Evolutionary conservation across 2,797 vertebrate genomes (phyloP), one percentile per base, ranked within the genome.

Genomic region (Gambelia wislizenii): DNA sequence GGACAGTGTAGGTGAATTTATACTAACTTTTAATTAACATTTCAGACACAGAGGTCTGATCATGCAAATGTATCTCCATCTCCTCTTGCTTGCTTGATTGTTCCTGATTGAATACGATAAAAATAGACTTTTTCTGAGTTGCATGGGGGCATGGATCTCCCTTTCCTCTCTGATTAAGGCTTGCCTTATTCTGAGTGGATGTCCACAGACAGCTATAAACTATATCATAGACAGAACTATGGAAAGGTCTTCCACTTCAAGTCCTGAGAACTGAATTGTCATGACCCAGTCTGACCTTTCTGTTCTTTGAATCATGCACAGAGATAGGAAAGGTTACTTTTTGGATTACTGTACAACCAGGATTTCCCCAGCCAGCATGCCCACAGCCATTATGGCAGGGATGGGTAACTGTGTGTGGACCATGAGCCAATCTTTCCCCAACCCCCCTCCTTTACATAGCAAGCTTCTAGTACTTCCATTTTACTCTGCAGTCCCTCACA

Each of bases 21-120:
- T 94, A 95, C 94, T 90, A 93, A 96, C 95, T 96, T 96, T 93
- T 96, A 96, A 95, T 96, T 96, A 96, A 96, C 94, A 90, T 95
- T 94, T 95, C 89, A 95, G 96, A 95, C 95, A 92, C 88, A 95
- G 96, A 96, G 95, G 93, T 89, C 61, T 91, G 96, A 94, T 95
- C 95, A 91, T 92, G 92, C 91, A 93, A 96, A 96, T 94, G 94
- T 91, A 92, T 92, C 93, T 93, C 93, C 90, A 83, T 95, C 94
- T 93, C 94, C 92, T 93, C 93, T 95, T 90, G 82, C 77, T 90
- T 1, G 93, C 91, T 95, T 96, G 96, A 96, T 95, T 95, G 96
- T 95, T 96, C 96, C 92, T 97, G 96, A 96, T 96, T 96, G 95
- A 95, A 93, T 92, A 89, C 0, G 92, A 95, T 94, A 95, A 96